Evolutionary conservation across 2,888 invertebrate species (phyloP).

Genomic region (Clistopyga incitator): DNA sequence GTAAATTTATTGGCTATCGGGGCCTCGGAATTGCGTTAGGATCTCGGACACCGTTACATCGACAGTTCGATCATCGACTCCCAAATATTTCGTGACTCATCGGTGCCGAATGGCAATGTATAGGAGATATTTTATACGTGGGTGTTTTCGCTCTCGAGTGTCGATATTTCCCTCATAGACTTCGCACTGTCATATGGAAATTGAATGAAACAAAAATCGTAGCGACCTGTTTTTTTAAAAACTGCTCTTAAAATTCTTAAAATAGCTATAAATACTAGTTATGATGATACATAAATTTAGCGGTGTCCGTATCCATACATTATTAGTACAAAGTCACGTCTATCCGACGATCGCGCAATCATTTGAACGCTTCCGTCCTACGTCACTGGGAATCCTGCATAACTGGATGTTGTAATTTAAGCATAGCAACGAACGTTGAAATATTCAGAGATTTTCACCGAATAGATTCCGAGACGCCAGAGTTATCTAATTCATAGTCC

Average conservation of each 20-base stretch:
- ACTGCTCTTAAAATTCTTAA: too few relatives aligned
- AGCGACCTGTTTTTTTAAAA: too few relatives aligned
- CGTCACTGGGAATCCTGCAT: constrained; percentile 50
- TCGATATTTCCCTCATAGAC: background rate
- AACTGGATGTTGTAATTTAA: constrained; percentile 8
- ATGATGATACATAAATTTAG: background rate
- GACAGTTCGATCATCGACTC: constrained; percentile 47
- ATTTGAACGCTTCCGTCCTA: background rate
- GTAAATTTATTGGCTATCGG: constrained; percentile 24
- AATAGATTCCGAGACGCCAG: too few relatives aligned
- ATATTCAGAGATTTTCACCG: too few relatives aligned
- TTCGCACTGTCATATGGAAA: background rate
- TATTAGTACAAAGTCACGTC: too few relatives aligned
- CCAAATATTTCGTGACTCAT: constrained; percentile 51
- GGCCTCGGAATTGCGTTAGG: constrained; percentile 53
- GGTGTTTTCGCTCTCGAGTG: background rate
- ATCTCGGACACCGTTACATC: constrained; percentile 51
- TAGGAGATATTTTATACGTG: background rate
- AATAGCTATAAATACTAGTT: background rate
- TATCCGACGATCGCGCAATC: background rate
- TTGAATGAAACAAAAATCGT: too few relatives aligned
- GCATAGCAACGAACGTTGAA: too few relatives aligned
- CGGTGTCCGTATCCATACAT: background rate
- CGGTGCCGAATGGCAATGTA: constrained; percentile 1
- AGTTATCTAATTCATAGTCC: too few relatives aligned